Percentiles rank a stretch among this genome's conserved stretches.
phyloP scores from a whole-genome alignment of 2,113 vertebrate genomes.

The Clarias batrachus region DNA sequence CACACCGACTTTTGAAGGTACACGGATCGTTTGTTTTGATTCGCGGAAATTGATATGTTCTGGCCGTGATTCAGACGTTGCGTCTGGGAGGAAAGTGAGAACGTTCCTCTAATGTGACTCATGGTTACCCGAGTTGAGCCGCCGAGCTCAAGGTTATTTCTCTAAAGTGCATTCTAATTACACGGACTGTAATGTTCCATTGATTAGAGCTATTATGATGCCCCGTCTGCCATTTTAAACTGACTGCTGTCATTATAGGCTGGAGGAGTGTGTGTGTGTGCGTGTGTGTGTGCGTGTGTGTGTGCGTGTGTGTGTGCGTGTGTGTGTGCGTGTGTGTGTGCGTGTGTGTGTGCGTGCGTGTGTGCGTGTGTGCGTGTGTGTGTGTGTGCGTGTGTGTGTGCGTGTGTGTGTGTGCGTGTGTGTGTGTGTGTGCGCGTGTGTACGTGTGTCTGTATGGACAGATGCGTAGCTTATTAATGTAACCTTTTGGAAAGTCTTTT shows the following conservation, averaged over 20 bases:
- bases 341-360: background rate
- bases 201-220: conserved; percentile 42
- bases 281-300: background rate
- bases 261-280: background rate
- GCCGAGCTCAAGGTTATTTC: conserved; percentile 41
- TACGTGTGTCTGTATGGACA: background rate
- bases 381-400: background rate
- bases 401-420: background rate
- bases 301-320: background rate
- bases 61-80: conserved; percentile 7
- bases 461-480: background rate
- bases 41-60: background rate
- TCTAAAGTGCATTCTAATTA: conserved; percentile 37
- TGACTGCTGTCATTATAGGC: background rate
- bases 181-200: conserved; percentile 36
- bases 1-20: background rate
- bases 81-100: conserved; percentile 6
- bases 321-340: background rate
- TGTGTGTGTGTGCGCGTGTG: background rate
- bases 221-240: conserved; percentile 32
- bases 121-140: conserved; percentile 10
- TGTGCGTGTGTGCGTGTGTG: background rate
- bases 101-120: conserved; percentile 26
- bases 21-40: conserved; percentile 15
- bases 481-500: conserved; percentile 2